These are phyloP conservation scores for Steinernema scapterisci DNA, from an alignment of 2,888 invertebrate species.

Conservation along the genomic window DNA sequence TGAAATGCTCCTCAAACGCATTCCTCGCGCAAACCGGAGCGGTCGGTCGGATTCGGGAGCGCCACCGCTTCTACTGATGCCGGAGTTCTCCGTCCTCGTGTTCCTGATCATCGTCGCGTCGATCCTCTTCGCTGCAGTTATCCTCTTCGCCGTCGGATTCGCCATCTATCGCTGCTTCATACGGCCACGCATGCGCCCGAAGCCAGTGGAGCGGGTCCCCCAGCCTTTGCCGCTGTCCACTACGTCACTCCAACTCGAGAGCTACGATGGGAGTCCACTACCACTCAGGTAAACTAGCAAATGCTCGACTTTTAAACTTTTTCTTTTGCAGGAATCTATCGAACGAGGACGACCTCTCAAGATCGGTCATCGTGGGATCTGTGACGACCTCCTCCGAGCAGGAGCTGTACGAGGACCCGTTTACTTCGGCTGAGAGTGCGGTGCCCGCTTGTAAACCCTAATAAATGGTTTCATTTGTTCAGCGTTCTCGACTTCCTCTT, in stretches of 20 bases:
- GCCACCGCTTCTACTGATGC: too few species aligned
- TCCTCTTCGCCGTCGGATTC: background rate
- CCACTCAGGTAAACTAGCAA: background rate
- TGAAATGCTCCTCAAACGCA: too few species aligned
- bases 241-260: background rate
- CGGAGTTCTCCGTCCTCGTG: too few species aligned
- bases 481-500: conserved; percentile 3
- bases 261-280: background rate
- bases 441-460: background rate
- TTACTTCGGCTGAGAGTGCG: background rate
- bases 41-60: too few species aligned
- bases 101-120: background rate
- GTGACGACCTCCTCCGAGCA: conserved; percentile 16
- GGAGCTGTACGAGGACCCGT: background rate
- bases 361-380: conserved; percentile 8
- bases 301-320: background rate
- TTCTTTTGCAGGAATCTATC: conserved; percentile 9
- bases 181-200: background rate
- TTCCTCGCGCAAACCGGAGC: too few species aligned
- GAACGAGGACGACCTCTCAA: conserved; percentile 13
- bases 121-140: background rate
- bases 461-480: background rate
- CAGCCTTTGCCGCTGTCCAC: background rate
- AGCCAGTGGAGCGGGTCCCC: background rate
- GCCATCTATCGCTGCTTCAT: background rate